Evolutionary conservation across 2,888 invertebrate genomes (phyloP).

Genomic region (Hartigia nigra): DNA sequence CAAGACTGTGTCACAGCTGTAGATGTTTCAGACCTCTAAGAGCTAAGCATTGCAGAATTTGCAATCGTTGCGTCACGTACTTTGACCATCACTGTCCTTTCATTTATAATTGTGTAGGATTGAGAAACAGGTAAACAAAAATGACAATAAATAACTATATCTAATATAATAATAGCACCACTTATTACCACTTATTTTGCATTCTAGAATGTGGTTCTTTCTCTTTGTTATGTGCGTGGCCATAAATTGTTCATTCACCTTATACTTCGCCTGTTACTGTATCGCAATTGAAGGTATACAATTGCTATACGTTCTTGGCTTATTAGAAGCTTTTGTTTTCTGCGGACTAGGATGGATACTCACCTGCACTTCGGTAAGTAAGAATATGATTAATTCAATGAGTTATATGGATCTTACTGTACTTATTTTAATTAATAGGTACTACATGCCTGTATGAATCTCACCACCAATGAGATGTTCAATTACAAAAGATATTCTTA

Average conservation of each 20-base stretch:
- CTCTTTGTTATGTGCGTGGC: conserved; percentile 89
- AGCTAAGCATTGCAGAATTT: conserved; percentile 92
- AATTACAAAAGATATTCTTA: conserved; percentile 93
- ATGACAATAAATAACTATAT: not conserved
- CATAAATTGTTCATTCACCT: conserved; percentile 87
- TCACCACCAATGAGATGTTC: conserved; percentile 95
- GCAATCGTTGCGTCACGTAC: conserved; percentile 88
- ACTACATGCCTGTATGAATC: conserved; percentile 90
- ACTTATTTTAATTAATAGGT: conserved; percentile 73
- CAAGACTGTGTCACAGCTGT: conserved; percentile 90
- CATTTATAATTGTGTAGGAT: conserved; percentile 93
- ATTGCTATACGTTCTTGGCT: conserved; percentile 83
- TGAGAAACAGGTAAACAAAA: conserved; percentile 76
- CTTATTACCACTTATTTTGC: not conserved
- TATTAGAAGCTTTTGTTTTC: conserved; percentile 85
- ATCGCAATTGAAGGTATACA: conserved; percentile 88
- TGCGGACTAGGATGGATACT: conserved; percentile 89
- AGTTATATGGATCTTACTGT: not conserved
- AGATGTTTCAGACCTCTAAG: conserved; percentile 86
- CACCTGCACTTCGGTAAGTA: conserved; percentile 86
- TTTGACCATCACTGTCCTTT: conserved; percentile 97
- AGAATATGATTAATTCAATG: conserved; percentile 6
- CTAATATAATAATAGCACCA: too few relatives aligned
- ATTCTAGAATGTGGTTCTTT: conserved; percentile 88
- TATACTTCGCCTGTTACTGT: conserved; percentile 89